Evolutionary conservation across 1,140 invertebrate species (phyloP).

Genomic region (Penaeus vannamei): DNA sequence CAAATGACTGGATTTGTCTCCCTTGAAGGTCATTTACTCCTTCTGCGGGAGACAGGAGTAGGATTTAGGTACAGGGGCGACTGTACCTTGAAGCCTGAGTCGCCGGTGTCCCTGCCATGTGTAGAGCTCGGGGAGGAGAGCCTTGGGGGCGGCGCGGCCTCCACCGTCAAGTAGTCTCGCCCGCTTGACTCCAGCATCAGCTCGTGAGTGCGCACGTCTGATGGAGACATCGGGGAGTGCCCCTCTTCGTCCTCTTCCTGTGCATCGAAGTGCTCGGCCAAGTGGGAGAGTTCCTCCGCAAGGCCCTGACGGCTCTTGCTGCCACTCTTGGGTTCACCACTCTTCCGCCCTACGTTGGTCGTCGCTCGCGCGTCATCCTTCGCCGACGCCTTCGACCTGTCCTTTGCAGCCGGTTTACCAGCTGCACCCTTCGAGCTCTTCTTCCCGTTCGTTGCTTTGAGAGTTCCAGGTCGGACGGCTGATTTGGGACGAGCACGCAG

Average conservation of each 20-base stretch:
- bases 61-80: no score
- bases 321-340: not conserved
- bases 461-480: conserved; percentile 36
- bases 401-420: no score
- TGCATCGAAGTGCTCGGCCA: conserved; percentile 34
- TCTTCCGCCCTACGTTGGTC: not conserved
- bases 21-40: no score
- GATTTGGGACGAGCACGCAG: conserved; percentile 40
- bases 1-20: no score
- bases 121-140: conserved; percentile 55
- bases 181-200: conserved; percentile 55
- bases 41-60: no score
- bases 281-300: conserved; percentile 2
- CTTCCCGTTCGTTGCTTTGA: not conserved
- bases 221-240: not conserved
- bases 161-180: conserved; percentile 57
- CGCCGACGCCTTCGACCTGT: not conserved
- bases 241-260: not conserved
- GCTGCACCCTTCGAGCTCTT: not conserved
- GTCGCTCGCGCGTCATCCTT: not conserved
- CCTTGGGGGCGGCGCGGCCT: conserved; percentile 25
- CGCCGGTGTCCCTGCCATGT: conserved; percentile 61
- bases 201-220: conserved; percentile 52
- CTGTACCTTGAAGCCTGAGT: conserved; percentile 62
- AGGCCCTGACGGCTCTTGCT: not conserved